Conservation (phyloP, 2,797 vertebrate species). For the Argentina silus region DNA sequence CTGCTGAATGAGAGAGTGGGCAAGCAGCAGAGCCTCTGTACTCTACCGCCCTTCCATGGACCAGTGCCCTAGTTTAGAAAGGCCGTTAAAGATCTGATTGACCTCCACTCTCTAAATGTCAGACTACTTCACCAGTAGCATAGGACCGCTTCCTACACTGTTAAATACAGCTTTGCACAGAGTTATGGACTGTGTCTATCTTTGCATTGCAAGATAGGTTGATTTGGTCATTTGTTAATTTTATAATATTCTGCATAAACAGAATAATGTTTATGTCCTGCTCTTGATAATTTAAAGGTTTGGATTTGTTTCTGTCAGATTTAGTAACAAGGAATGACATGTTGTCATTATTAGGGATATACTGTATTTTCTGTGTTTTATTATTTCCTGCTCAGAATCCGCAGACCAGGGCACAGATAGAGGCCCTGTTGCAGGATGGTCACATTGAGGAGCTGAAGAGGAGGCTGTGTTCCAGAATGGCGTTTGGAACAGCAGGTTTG, state of each 20-base stretch:
- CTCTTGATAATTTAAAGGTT: no score
- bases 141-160: neutral
- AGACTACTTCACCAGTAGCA: conserved; percentile 34
- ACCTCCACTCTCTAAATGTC: conserved; percentile 73
- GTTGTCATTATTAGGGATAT: no score
- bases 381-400: conserved; percentile 77
- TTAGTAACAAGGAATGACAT: no score
- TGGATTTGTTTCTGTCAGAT: no score
- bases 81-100: conserved; percentile 48
- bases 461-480: conserved; percentile 85
- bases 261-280: no score
- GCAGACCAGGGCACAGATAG: conserved; percentile 85
- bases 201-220: no score
- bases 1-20: neutral
- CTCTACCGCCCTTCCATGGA: neutral
- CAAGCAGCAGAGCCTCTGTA: neutral
- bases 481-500: conserved; percentile 91
- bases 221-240: no score
- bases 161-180: neutral
- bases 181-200: neutral
- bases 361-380: neutral
- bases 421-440: conserved; percentile 77
- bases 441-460: conserved; percentile 79
- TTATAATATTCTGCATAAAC: no score
- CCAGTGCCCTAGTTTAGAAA: conserved; percentile 29